Evolutionary conservation across 2,113 vertebrate species (phyloP), one percentile per base, ranked within the genome.

Genomic region (Strix uralensis): DNA sequence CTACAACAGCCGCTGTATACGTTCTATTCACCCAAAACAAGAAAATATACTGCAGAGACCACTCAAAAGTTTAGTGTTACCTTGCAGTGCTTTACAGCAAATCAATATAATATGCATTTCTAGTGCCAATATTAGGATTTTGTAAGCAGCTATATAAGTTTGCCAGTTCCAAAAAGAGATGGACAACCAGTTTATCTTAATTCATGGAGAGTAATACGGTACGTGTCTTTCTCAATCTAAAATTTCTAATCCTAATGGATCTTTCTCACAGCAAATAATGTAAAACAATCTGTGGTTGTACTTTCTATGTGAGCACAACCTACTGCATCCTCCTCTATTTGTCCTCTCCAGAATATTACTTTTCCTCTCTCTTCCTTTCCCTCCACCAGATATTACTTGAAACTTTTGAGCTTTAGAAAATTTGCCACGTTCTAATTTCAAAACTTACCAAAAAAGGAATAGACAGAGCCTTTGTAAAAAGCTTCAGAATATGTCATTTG

Each of bases 11-110:
- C 20, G 0, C 77, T 93, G 44, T 89, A 94, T 95, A 87, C 10
- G 4, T 95, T 93, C 94, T 55, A 81, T 97, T 97, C 96, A 97
- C 94, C 91, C 88, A 57, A 96, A 97, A 75, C 81, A 96, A 96
- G 96, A 97, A 97, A 97, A 98, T 97, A 96, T 81, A 96, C 97
- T 96, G 81, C 90, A 91, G 97, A 98, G 96, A 96, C 96, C 67
- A 84, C 93, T 97, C 96, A 93, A 42, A 97, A 97, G 65, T 97
- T 97, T 96, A 96, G 94, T 83, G 62, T 78, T 96, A 95, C 86
- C 85, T 96, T 67, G 55, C 61, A 81, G n/a, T 79, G 79, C 59
- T 95, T 95, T 97, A 69, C 80, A 44, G 32, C 40, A 95, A 96
- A 92, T 97, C 88, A 82, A 67, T 34, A 32, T 51, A 86, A 90